Percentiles rank a stretch among this genome's conserved stretches.
Conservation (phyloP, 2,888 invertebrate species). For the Callosobruchus maculatus region DNA sequence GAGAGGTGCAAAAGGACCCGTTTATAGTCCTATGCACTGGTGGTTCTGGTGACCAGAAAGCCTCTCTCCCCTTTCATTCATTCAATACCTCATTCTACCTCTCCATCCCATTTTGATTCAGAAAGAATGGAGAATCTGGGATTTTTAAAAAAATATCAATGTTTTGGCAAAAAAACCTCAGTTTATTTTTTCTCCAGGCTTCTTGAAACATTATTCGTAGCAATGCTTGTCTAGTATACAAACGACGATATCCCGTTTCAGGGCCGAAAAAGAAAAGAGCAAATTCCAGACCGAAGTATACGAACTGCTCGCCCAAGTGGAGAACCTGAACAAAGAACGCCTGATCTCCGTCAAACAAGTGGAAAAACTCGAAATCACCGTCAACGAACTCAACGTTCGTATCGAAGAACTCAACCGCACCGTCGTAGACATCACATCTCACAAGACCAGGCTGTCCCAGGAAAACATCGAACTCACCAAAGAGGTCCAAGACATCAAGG, state of each 20-base stretch:
- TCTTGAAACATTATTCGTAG: too few relatives aligned
- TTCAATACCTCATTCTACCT: too few relatives aligned
- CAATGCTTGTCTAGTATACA: too few relatives aligned
- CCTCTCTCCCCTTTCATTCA: too few relatives aligned
- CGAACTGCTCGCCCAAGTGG: slow-evolving; percentile 93
- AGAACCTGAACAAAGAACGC: slow-evolving; percentile 91
- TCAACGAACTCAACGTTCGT: slow-evolving; percentile 90
- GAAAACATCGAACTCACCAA: slow-evolving; percentile 91
- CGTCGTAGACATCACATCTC: slow-evolving; percentile 94
- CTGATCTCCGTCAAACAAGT: slow-evolving; percentile 73
- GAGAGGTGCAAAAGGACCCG: too few relatives aligned
- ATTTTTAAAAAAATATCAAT: too few relatives aligned
- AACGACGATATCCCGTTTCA: slow-evolving; percentile 56
- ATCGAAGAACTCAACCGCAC: slow-evolving; percentile 97
- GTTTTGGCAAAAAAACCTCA: too few relatives aligned
- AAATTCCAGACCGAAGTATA: slow-evolving; percentile 99
- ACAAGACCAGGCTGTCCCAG: slow-evolving; percentile 91
- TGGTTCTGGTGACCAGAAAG: too few relatives aligned
- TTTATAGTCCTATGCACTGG: too few relatives aligned
- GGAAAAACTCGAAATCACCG: slow-evolving; percentile 86
- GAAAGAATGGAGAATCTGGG: too few relatives aligned
- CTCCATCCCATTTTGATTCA: too few relatives aligned
- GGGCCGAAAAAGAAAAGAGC: slow-evolving; percentile 97
- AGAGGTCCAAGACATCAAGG: slow-evolving; percentile 87
- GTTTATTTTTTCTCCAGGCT: too few relatives aligned